Evolutionary conservation across 2,797 vertebrate species (phyloP), one percentile per base, ranked within the genome.

Genomic region (Champsocephalus gunnari): DNA sequence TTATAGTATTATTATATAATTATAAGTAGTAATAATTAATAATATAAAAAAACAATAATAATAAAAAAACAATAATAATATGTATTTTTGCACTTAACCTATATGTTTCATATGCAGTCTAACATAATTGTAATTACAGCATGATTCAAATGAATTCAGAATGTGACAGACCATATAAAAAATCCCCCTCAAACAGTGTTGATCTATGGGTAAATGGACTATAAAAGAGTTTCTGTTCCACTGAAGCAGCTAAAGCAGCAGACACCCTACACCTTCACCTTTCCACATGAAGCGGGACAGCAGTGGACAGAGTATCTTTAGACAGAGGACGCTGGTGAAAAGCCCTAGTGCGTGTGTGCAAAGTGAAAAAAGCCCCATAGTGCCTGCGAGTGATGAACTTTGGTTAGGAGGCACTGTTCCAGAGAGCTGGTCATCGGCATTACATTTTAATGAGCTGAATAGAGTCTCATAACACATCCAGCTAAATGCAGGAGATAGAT

Each of bases 391-490:
- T 92, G 93, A 93, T 96, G 94, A 96, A 96, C 96, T 96, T 96
- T 96, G 94, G 92, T 95, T 95, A 95, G 94, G 92, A 94, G 92
- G 94, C 95, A 95, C 92, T 94, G 94, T 95, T 96, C 94, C 94
- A 94, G 94, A 93, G 94, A 95, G 94, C 93, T 95, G 91, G 92
- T 92, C 94, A 94, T 94, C 93, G 91, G 94, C 94, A 95, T 95
- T 95, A 96, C 93, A 95, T 94, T 96, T 96, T 96, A 96, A 96
- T 96, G 96, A 96, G 95, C 94, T 96, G 93, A 92, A 94, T 92
- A 94, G 94, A 96, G 95, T 94, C 93, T 90, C 93, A 93, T 95
- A 93, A 95, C 93, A 94, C 93, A 93, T 92, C 92, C 89, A 90
- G 92, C 66, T 77, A 89, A 92, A 95, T 92, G 93, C 93, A 95